Conservation (phyloP, 64 coral and sea anemone species). For the Pachyseris speciosa region DNA sequence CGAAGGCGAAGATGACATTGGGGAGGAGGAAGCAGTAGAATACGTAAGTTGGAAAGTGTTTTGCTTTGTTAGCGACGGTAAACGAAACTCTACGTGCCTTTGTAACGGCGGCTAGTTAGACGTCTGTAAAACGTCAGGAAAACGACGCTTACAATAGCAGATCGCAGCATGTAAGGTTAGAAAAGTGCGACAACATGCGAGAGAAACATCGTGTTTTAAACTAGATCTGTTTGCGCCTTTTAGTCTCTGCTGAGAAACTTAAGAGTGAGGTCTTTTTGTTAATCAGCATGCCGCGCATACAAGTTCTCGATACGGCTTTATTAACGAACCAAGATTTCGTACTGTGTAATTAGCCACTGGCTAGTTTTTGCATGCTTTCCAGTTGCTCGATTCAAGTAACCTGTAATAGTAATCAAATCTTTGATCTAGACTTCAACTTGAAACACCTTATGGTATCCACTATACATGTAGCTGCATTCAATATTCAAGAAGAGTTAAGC, state of each 20-base stretch:
- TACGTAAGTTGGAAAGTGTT: conserved; percentile 62
- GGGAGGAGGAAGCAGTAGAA: conserved; percentile 78
- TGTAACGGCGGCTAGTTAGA: neutral
- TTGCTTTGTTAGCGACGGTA: neutral
- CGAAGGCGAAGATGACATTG: conserved; percentile 81
- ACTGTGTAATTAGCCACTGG: too few relatives aligned
- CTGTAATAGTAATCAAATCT: too few relatives aligned
- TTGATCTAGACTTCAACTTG: too few relatives aligned
- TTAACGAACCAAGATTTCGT: too few relatives aligned
- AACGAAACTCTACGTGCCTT: neutral
- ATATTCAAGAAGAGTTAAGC: too few relatives aligned
- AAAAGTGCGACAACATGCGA: neutral
- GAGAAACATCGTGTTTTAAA: neutral
- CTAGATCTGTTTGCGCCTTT: neutral
- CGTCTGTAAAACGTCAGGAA: conserved; percentile 6
- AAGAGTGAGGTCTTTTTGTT: neutral
- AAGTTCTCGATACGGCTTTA: too few relatives aligned
- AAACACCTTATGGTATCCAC: too few relatives aligned
- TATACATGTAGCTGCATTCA: too few relatives aligned
- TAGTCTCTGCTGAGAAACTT: neutral
- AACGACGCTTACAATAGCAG: neutral
- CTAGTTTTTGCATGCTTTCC: too few relatives aligned
- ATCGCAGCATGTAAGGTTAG: neutral
- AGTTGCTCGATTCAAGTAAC: too few relatives aligned
- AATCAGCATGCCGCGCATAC: neutral